These are phyloP conservation scores for Ectropis crepuscularia DNA, from an alignment of 2,888 invertebrate species.

Conservation along the genomic window DNA sequence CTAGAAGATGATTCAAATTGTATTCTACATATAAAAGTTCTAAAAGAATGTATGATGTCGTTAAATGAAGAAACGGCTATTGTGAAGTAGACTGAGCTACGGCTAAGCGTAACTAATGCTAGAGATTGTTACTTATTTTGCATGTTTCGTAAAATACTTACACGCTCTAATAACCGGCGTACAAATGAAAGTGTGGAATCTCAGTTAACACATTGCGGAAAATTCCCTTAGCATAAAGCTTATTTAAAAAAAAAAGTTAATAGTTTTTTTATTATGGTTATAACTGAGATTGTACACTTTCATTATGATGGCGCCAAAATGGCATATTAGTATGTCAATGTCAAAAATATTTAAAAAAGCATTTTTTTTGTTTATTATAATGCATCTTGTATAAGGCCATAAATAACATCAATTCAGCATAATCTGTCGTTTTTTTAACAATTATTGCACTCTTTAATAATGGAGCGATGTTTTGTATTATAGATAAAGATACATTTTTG, in stretches of 20 bases:
- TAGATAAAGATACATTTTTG: no score
- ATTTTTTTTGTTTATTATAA: no score
- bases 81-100: constrained; percentile 77
- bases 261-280: background rate
- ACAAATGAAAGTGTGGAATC: constrained; percentile 80
- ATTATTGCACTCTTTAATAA: no score
- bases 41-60: constrained; percentile 66
- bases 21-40: constrained; percentile 49
- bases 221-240: constrained; percentile 34
- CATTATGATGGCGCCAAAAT: no score
- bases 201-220: constrained; percentile 35
- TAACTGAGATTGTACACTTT: no score
- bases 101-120: constrained; percentile 77
- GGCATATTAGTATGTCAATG: no score
- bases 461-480: no score
- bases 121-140: constrained; percentile 84
- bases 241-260: background rate
- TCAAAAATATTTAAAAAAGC: no score
- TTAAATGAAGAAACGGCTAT: constrained; percentile 75
- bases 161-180: constrained; percentile 79
- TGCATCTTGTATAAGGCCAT: no score
- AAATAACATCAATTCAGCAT: no score
- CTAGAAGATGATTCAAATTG: background rate
- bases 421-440: no score
- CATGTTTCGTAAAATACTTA: constrained; percentile 83